phyloP scores from a whole-genome alignment of 2,113 vertebrate genomes.

The Sphaerodactylus townsendi region DNA sequence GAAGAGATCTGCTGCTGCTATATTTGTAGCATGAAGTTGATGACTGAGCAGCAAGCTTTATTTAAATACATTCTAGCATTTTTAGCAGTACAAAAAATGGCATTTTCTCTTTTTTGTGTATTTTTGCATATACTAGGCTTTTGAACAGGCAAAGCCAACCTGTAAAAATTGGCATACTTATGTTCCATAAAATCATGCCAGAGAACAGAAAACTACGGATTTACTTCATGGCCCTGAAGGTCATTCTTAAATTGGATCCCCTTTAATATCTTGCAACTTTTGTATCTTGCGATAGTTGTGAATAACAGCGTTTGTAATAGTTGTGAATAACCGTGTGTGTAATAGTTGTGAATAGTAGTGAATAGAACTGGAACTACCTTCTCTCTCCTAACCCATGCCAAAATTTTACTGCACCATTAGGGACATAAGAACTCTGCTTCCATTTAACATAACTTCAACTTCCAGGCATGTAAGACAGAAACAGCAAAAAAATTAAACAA shows the following conservation, averaged over 20 bases:
- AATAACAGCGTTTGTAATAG: too few species aligned
- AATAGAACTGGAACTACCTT: neutral
- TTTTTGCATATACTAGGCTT: neutral
- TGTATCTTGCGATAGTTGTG: too few species aligned
- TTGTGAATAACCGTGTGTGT: neutral
- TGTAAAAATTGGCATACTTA: neutral
- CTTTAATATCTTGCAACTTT: neutral
- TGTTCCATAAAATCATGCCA: neutral
- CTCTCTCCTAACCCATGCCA: neutral
- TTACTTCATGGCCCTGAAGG: neutral
- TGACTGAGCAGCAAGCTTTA: neutral
- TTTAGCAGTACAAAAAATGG: neutral
- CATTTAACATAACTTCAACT: neutral
- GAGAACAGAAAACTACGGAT: neutral
- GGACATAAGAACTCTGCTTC: neutral
- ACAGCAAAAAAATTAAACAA: neutral
- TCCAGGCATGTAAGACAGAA: neutral
- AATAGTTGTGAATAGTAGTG: too few species aligned
- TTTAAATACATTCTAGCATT: neutral
- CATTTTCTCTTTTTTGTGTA: neutral
- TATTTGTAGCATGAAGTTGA: conserved; percentile 19
- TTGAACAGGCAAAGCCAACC: neutral
- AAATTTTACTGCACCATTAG: neutral
- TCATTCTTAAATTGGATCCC: neutral
- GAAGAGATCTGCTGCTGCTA: neutral